Base-by-base conservation (phyloP, 2,797 vertebrate genomes). In the Takifugu ocellatus region DNA sequence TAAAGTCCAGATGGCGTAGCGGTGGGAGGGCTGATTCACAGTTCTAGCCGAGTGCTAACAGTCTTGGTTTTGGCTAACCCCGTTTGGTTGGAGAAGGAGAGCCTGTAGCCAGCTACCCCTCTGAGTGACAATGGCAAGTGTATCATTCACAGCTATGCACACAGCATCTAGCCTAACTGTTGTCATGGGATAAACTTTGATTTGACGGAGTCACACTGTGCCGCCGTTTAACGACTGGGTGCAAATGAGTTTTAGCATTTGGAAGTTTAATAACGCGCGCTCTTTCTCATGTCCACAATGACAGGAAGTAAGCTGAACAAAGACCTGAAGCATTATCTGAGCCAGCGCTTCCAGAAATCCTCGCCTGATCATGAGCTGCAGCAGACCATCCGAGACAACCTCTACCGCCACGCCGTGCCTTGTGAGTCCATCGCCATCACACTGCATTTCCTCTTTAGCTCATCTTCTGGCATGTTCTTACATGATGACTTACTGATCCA, bases 331-430 rank as follows among this genome's bases (percentile, higher is more conserved):
- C 93, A 94, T 67, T 99, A 96, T 79, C 94, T 99, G 74, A 99
- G 92, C 90, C 95, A 94, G 83, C 93, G 97, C 71, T 99, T 99
- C 85, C 96, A 96, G 89, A 99, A 99, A 74, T 95, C 95, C 0
- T 99, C 97, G 0, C 89, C 95, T 0, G 97, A 99, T 72, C 94
- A 99, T 47, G 95, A 96, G 25, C 89, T 99, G 68, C 97, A 99
- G 86, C 97, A 99, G 88, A 97, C 92, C 74, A 99, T 99, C 72
- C 82, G 97, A 70, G 94, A 97, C 73, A 99, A 99, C 91, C 95
- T 99, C 43, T 99, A 99, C 72, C 97, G 94, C 83, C 95, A 98
- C 66, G 96, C 97, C 61, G 95, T 99, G 95, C 97, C 97, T 95
- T 99, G 97, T 99, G 87, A 97, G 96, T 97, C 82, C 49, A 43